Evolutionary conservation across 2,888 invertebrate species (phyloP).

Genomic region (Nebria salina): DNA sequence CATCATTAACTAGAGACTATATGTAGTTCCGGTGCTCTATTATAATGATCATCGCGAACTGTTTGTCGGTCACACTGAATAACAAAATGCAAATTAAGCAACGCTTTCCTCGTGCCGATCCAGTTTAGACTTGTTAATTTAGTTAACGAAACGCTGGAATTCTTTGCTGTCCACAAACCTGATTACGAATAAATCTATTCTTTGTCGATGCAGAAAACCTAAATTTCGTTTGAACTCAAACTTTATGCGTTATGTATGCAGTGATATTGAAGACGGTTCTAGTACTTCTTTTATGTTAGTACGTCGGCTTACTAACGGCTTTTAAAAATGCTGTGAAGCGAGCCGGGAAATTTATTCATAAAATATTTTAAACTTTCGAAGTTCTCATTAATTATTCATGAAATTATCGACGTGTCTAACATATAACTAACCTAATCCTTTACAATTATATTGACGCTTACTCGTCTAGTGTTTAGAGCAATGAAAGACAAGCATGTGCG

Average conservation of each 20-base stretch:
- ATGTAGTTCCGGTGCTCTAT: no score
- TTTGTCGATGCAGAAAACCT: constrained; percentile 20
- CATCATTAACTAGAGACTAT: no score
- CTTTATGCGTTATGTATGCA: constrained; percentile 32
- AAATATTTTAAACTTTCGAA: constrained; percentile 17
- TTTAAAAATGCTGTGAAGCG: constrained; percentile 26
- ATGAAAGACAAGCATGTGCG: not conserved
- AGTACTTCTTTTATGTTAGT: not conserved
- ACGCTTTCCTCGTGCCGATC: constrained; percentile 25
- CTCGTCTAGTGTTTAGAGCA: not conserved
- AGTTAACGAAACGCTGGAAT: constrained; percentile 30
- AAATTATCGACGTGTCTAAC: constrained; percentile 37
- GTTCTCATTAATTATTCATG: constrained; percentile 32
- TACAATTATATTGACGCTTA: constrained; percentile 32
- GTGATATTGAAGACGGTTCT: not conserved
- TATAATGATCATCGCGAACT: not conserved
- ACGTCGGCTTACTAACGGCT: not conserved
- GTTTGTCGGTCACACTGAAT: constrained; percentile 24
- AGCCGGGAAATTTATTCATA: constrained; percentile 18
- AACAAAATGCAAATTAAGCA: constrained; percentile 35
- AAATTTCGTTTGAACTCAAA: constrained; percentile 37
- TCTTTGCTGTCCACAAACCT: constrained; percentile 24
- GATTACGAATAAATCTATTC: constrained; percentile 40
- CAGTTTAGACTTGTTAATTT: constrained; percentile 39
- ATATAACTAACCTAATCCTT: constrained; percentile 27